Evolutionary conservation across 2,888 invertebrate genomes (phyloP), one percentile per base, ranked within the genome.

Genomic region (Calameuta idolon): DNA sequence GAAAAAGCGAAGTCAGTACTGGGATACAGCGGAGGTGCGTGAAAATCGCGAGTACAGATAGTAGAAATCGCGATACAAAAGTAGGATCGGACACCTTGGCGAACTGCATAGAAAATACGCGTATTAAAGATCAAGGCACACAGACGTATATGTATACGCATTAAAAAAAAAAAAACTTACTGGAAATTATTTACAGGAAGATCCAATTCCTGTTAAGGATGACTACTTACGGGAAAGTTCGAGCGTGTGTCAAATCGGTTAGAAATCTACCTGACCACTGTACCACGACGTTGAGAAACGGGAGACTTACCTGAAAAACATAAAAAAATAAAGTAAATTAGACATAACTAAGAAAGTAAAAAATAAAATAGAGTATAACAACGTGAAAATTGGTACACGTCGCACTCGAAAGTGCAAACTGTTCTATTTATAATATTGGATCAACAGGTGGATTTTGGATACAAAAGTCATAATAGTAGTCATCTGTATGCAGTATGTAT

Each of bases 231-330:
- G 71, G 71, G 71, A 71, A 71, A 71, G 71, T 71, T 31, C 71
- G 71, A 71, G 31, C 71, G 71, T 55, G 55, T 55, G 55, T 34
- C 71, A 34, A 34, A 71, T 34, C 71, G 34, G 34, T 33, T 34
- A 71, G 71, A 71, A 71, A 71, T 71, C 71, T 71, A 31, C 34
- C 71, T 71, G 71, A 71, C 34, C 71, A 34, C 31, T 71, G 71
- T 55, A 55, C 23, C 55, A 55, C 9, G 55, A 55, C 55, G 55
- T 55, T 55, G 55, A 55, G 55, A 55, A 55, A 5, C 55, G 23
- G 55, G 34, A 33, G 71, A 33, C 71, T 71, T 71, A 71, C 31
- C 33, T 71, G 71, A 71, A 71, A 31, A 12, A 71, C 1, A 12
- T 3, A 3, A 71, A 12, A 35, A 35, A 35, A 12, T n/a, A 35